A percentile compares a stretch with the other conserved stretches of the same genome.
Evolutionary conservation across 2,888 invertebrate genomes (phyloP).

Genomic region (Apodemia duryi): DNA sequence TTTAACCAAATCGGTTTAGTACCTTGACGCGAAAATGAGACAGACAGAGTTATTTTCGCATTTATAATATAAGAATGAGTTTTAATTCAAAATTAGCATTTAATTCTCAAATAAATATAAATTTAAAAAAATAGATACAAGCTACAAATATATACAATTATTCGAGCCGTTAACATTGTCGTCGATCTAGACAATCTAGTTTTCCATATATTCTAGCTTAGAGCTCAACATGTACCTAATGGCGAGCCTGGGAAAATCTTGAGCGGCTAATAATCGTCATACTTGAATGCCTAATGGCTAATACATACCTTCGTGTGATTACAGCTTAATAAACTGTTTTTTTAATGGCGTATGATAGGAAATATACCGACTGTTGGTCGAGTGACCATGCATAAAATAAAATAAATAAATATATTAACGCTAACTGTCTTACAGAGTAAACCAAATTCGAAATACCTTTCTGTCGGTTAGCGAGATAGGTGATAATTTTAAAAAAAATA

Average conservation of each 20-base stretch:
- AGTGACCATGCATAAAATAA: background rate
- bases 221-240: constrained; percentile 3
- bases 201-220: constrained; percentile 37
- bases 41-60: no score
- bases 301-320: constrained; percentile 5
- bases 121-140: background rate
- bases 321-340: background rate
- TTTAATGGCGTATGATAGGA: background rate
- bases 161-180: constrained; percentile 43
- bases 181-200: constrained; percentile 44
- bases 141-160: constrained; percentile 36
- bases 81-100: no score
- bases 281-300: constrained; percentile 3
- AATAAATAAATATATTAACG: no score
- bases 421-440: no score
- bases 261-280: constrained; percentile 2
- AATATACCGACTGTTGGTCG: background rate
- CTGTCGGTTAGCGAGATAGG: no score
- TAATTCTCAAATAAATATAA: no score
- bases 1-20: no score
- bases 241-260: constrained; percentile 30
- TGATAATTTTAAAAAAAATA: no score
- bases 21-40: no score
- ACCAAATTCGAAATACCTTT: no score
- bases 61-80: no score